Base-by-base conservation (phyloP, 2,797 vertebrate species). In the Enteromius fasciolatus region DNA sequence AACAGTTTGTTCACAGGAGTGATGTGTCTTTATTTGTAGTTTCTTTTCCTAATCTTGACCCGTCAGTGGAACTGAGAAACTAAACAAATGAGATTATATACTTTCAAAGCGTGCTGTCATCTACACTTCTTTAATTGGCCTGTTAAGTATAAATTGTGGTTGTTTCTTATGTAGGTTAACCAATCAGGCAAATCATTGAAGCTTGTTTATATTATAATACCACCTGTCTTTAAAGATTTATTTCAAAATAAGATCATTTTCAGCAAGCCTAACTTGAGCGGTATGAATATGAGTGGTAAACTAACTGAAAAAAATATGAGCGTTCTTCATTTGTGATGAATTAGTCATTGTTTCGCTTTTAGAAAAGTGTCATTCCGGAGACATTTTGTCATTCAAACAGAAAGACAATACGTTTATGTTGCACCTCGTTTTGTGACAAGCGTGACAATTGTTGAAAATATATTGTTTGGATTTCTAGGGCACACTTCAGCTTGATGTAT, bases 271-370 rank as follows among this genome's bases (percentile, higher is more conserved):
- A 4, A 69, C 18, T n/a, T n/a, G n/a, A n/a, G n/a, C n/a, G n/a
- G n/a, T n/a, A n/a, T n/a, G n/a, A n/a, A n/a, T n/a, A n/a, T 12
- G 41, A 69, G 17, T 14, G 5, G 17, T 77, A 77, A 77, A 77
- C 14, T 17, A 61, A 48, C 31, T 48, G 18, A 36, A n/a, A 41
- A 44, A 59, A 36, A 36, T 1, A 28, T 25, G 14, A 41, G 36
- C 2, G 2, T 36, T 46, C 11, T 28, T 44, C 12, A n/a, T 59
- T 14, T 11, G 20, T 46, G 1, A 50, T 44, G 23, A 25, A 31
- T 72, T 33, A 23, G 68, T 46, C 20, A 14, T 31, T 17, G 25
- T 63, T 63, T 63, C 17, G 25, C 59, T 31, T 63, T 28, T 63
- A 63, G 59, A 63, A 31, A 63, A 31, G 59, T 63, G 59, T 63